Percentiles rank a stretch among this genome's conserved stretches.
Conservation (phyloP, 2,113 vertebrate species). For the chimpanzee (Pan troglodytes) region NHGRI_mPanTro3-v2.1_pri NC_072412.2:25091501-25092000, state of each 20-base stretch:
- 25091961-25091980: constrained; percentile 56
- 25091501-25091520: background rate
- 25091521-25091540: background rate
- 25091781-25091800: background rate
- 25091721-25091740: background rate
- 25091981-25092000: constrained; percentile 53
- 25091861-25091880: background rate
- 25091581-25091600: background rate
- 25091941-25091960: constrained; percentile 55
- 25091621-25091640: background rate
- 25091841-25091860: background rate
- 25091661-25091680: background rate
- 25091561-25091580: background rate
- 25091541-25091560: background rate
- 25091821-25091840: background rate
- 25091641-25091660: background rate
- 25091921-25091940: constrained; percentile 42
- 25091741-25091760: background rate
- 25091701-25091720: background rate
- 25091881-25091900: background rate
- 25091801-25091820: background rate
- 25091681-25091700: background rate
- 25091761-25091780: background rate
- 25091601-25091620: background rate
- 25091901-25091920: constrained; percentile 29